Percentiles rank a stretch among this genome's conserved stretches.
phyloP scores from a whole-genome alignment of 2,888 invertebrate species.

The Tridacna crocea region DNA sequence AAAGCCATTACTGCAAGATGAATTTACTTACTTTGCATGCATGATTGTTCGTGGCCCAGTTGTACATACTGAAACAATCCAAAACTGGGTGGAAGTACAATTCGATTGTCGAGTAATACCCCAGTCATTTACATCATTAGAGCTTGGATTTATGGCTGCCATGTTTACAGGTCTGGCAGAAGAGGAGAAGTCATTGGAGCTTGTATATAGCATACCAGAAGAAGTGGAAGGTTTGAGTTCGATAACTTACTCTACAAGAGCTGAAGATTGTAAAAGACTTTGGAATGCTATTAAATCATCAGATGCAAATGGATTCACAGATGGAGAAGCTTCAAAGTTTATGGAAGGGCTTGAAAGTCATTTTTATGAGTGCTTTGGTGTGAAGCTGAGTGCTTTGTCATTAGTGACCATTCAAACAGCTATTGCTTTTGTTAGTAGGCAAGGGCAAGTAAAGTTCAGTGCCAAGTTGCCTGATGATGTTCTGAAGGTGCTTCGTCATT shows the following conservation, averaged over 20 bases:
- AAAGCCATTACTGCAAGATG: conserved; percentile 44
- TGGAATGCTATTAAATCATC: conserved; percentile 72
- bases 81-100: conserved; percentile 76
- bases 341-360: conserved; percentile 72
- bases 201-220: conserved; percentile 71
- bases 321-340: conserved; percentile 70
- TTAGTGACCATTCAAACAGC: conserved; percentile 71
- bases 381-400: conserved; percentile 71
- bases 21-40: conserved; percentile 74
- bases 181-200: conserved; percentile 68
- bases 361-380: conserved; percentile 71
- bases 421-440: conserved; percentile 69
- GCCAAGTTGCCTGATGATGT: conserved; percentile 10
- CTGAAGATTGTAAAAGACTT: conserved; percentile 71
- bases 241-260: conserved; percentile 73
- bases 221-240: conserved; percentile 73
- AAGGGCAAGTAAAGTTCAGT: conserved; percentile 75
- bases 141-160: conserved; percentile 78
- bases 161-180: conserved; percentile 75
- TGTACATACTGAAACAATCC: conserved; percentile 61
- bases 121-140: conserved; percentile 69
- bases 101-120: conserved; percentile 77
- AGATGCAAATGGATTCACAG: conserved; percentile 64
- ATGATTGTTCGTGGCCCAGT: conserved; percentile 71
- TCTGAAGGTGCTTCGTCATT: conserved; percentile 9